Conservation (phyloP, 2,888 invertebrate species). For the Melieria crassipennis region DNA sequence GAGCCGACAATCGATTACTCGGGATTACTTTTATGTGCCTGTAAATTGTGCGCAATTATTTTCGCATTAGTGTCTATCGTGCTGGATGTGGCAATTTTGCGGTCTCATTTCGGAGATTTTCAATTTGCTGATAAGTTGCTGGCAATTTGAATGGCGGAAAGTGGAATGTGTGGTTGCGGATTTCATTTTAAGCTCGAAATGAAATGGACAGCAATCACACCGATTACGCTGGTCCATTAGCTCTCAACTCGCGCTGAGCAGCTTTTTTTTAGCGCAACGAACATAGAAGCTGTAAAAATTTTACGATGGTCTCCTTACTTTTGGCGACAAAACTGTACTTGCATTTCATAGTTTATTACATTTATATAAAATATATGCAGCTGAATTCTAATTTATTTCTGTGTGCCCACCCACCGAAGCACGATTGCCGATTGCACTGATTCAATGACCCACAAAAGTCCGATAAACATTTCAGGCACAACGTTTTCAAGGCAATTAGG, state of each 20-base stretch:
- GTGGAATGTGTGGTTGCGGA: neutral
- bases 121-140: conserved; percentile 27
- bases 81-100: conserved; percentile 22
- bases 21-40: conserved; percentile 38
- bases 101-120: conserved; percentile 26
- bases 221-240: too few relatives aligned
- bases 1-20: conserved; percentile 37
- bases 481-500: conserved; percentile 53
- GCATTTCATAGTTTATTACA: too few relatives aligned
- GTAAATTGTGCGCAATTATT: conserved; percentile 42
- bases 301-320: too few relatives aligned
- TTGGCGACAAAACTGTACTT: too few relatives aligned
- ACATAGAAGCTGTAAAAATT: too few relatives aligned
- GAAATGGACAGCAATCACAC: too few relatives aligned
- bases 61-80: conserved; percentile 33
- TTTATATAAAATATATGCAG: too few relatives aligned
- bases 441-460: conserved; percentile 60
- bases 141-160: conserved; percentile 7
- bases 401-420: too few relatives aligned
- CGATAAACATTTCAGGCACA: conserved; percentile 57
- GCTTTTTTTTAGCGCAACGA: too few relatives aligned
- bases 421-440: conserved; percentile 30
- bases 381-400: too few relatives aligned
- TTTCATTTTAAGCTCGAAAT: neutral
- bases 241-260: too few relatives aligned